Evolutionary conservation across 1,140 invertebrate species (phyloP), one percentile per base, ranked within the genome.

Genomic region (Drosophila neocordata): DNA sequence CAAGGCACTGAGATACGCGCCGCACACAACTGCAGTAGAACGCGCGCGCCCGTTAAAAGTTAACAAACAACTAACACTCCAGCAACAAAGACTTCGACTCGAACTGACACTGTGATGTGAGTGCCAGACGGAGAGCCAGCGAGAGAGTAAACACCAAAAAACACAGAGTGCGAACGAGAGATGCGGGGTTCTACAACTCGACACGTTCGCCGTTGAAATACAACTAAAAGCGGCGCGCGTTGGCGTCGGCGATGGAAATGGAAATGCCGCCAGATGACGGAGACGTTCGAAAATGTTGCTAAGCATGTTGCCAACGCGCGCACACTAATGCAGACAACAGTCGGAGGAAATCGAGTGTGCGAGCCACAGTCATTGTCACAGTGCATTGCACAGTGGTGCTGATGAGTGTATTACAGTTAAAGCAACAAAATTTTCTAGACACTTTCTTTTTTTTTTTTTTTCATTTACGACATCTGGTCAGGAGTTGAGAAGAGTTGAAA

Each of bases 161-260:
- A 75, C 51, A 41, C 35, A 44, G n/a, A 22, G 58, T 9, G 58
- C 13, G n/a, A 11, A 37, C 9, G 20, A 56, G 31, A 34, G 24
- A 24, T 9, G 56, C 55, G 13, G 13, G 41, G n/a, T 31, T 15
- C 15, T 9, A 24, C 60, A 63, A 65, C 51, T 58, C 41, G 56
- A 38, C 65, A 60, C 65, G 52, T 55, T n/a, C 53, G 60, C 68
- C 52, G 59, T 63, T 73, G 35, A 69, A 71, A 70, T 52, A 69
- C 69, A 71, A 71, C 70, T 73, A 68, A 73, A 71, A 64, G 48
- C 35, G 13, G 44, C 41, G 34, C 31, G 59, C 37, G 65, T 35
- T 44, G 59, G 22, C 59, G 31, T 31, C 27, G 41, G 55, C 37
- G 34, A 4, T 41, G 35, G 51, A 57, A 65, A 18, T 64, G 35